Evolutionary conservation across 2,113 vertebrate species (phyloP), one percentile per base, ranked within the genome.

Genomic region (Rhadina sibilatrix): DNA sequence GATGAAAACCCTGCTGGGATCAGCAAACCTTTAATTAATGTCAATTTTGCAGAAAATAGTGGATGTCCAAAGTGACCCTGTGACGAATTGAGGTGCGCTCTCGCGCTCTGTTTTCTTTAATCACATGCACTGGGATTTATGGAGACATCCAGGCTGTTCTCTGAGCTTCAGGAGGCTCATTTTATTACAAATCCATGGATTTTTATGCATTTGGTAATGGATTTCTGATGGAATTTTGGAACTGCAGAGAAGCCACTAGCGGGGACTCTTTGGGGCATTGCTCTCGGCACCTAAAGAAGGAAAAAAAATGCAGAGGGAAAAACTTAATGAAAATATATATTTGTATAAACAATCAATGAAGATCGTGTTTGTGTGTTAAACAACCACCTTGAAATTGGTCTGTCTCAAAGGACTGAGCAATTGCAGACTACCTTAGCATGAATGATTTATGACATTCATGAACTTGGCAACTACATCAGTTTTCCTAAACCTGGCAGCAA

Each of bases 361-460:
- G 93, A 90, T 91, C 92, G 70, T 40, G 87, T 97, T 97, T 97
- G 95, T 96, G 94, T 98, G 95, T 98, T 98, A 96, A 98, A 97
- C 96, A 97, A 97, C 96, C 94, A 98, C 98, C 98, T 98, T 98
- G 97, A 98, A 98, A 97, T 97, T 97, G 95, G 95, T 93, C 97
- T 96, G 95, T 97, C 94, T 98, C 97, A 94, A 90, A 98, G 87
- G 96, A 97, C 96, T 95, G 93, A 97, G 95, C 90, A 94, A 96
- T 96, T 97, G 97, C 95, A 91, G 94, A 76, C 96, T 97, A 95
- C 96, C 92, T 97, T 96, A 95, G 87, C 96, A 97, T 98, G 97
- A 97, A 98, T 98, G 97, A 98, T 98, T 98, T 97, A 98, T 93
- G 95, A 97, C 95, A 97, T 96, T 97, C 97, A 97, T 97, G 94